Conservation (phyloP, 2,113 vertebrate species). For the Toxotes chatareus region DNA sequence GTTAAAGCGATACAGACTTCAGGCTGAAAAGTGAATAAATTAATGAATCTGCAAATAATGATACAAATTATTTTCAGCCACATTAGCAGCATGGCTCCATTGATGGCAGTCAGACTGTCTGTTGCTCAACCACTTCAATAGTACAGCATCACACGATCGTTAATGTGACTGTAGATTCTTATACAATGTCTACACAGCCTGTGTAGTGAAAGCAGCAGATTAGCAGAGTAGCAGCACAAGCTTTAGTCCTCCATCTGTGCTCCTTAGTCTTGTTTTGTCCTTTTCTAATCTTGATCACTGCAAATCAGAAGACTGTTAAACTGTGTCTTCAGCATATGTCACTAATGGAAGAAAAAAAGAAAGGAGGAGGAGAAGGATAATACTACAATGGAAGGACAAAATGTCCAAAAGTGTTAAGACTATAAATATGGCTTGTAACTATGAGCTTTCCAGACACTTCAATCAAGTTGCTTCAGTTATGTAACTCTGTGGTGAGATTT, state of each 20-base stretch:
- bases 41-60: neutral
- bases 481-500: constrained; percentile 43
- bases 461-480: constrained; percentile 38
- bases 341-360: neutral
- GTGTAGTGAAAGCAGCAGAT: too few relatives aligned
- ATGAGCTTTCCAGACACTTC: constrained; percentile 43
- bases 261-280: neutral
- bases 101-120: neutral
- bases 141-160: too few relatives aligned
- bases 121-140: neutral
- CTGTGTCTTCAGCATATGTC: neutral
- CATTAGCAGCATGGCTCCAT: neutral
- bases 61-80: neutral
- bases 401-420: constrained; percentile 19
- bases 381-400: neutral
- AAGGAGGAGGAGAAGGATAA: neutral
- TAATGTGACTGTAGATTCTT: too few relatives aligned
- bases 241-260: neutral
- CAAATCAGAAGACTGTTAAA: neutral
- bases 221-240: too few relatives aligned
- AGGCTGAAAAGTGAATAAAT: neutral
- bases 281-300: neutral
- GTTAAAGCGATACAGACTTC: neutral
- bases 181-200: too few relatives aligned
- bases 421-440: constrained; percentile 3